A percentile compares a stretch with the other conserved stretches of the same genome.
Conservation (phyloP, 2,797 vertebrate species). For the Acrossocheilus fasciatus region DNA sequence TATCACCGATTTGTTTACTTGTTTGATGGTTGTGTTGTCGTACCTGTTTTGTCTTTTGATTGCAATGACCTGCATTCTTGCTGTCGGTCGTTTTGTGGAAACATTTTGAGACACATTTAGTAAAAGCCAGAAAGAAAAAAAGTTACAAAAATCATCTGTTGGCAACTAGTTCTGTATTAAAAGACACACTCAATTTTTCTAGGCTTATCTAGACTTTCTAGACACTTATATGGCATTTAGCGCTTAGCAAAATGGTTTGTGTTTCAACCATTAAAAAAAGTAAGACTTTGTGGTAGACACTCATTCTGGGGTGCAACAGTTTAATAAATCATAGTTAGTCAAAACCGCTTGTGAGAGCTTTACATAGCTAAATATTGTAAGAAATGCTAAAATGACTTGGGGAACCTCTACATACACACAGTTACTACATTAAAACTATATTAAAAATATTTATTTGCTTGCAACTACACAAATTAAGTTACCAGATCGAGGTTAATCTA, state of each 20-base stretch:
- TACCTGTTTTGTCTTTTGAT: not conserved
- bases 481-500: not conserved
- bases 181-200: not conserved
- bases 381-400: not conserved
- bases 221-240: not conserved
- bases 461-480: not conserved
- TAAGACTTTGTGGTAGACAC: not conserved
- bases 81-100: not conserved
- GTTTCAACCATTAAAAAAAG: not conserved
- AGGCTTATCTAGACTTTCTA: not conserved
- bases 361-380: not conserved
- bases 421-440: not conserved
- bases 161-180: not conserved
- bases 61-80: not conserved
- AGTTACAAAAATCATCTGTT: not conserved
- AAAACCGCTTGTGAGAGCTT: not conserved
- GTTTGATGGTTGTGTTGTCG: not conserved
- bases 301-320: not conserved
- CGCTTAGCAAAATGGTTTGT: not conserved
- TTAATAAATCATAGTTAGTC: not conserved
- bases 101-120: not conserved
- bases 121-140: not conserved
- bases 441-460: not conserved
- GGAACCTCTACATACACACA: not conserved
- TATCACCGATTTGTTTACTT: not conserved